Percentiles rank a stretch among this genome's conserved stretches.
phyloP scores from a whole-genome alignment of 2,113 vertebrate species.

The Austrofundulus limnaeus region DNA sequence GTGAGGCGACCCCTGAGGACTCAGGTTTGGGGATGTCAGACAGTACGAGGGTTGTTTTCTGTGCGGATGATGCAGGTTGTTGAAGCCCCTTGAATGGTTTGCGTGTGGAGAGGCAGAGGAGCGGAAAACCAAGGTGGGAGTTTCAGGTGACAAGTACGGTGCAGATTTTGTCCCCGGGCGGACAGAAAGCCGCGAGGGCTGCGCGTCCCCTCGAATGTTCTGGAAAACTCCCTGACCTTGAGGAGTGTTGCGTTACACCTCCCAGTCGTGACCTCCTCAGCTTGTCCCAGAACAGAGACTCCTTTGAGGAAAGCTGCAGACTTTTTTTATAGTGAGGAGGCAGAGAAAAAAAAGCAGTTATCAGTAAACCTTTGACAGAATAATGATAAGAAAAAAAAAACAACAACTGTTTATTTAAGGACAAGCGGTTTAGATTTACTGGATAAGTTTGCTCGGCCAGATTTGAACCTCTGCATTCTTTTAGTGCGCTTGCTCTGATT shows the following conservation, averaged over 20 bases:
- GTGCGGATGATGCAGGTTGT: constrained; percentile 11
- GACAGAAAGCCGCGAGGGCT: constrained; percentile 51
- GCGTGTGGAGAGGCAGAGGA: neutral
- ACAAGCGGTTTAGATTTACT: neutral
- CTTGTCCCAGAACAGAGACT: constrained; percentile 60
- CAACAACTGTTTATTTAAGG: neutral
- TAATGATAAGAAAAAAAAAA: neutral
- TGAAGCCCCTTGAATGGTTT: constrained; percentile 12
- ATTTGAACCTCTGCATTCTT: constrained; percentile 21
- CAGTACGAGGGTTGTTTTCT: constrained; percentile 38
- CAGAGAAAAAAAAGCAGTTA: constrained; percentile 2
- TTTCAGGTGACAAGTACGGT: constrained; percentile 62
- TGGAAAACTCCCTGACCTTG: constrained; percentile 65
- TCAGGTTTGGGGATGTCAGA: constrained; percentile 25
- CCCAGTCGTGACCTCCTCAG: constrained; percentile 42
- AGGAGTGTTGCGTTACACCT: constrained; percentile 67
- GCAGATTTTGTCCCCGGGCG: constrained; percentile 48
- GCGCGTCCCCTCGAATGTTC: constrained; percentile 53
- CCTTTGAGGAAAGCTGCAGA: constrained; percentile 57
- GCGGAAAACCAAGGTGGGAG: constrained; percentile 10
- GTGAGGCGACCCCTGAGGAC: too few species aligned
- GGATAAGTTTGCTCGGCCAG: neutral
- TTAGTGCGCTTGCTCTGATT: constrained; percentile 12
- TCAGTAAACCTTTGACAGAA: constrained; percentile 15
- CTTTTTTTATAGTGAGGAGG: constrained; percentile 14